A percentile compares a stretch with the other conserved stretches of the same genome.
Evolutionary conservation across 2,888 invertebrate species (phyloP).

Genomic region (Lasioglossum villosulum): DNA sequence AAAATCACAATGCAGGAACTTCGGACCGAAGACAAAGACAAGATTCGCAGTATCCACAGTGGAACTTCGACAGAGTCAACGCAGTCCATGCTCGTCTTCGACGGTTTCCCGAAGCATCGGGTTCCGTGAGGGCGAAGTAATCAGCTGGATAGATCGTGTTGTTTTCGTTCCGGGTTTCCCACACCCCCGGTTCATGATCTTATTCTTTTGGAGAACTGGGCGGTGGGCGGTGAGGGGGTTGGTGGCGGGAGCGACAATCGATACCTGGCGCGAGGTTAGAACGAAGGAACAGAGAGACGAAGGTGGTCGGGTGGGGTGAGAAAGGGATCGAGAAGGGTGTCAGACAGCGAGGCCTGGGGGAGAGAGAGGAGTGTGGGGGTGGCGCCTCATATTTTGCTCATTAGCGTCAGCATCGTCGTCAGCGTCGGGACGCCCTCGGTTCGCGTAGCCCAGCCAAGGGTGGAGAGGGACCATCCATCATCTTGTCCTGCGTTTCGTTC

Average conservation of each 20-base stretch:
- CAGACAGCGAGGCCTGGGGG: constrained; percentile 40
- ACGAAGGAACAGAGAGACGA: constrained; percentile 39
- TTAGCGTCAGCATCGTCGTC: constrained; percentile 84
- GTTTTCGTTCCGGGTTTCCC: constrained; percentile 68
- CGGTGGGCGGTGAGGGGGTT: too few relatives aligned
- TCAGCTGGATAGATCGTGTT: constrained; percentile 68
- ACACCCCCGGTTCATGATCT: constrained; percentile 51
- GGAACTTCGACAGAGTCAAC: constrained; percentile 26
- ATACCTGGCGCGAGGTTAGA: constrained; percentile 72
- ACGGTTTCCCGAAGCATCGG: background rate
- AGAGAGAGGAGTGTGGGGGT: constrained; percentile 57
- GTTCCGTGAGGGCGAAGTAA: constrained; percentile 73
- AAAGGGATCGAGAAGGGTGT: constrained; percentile 49
- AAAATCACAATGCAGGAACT: constrained; percentile 24
- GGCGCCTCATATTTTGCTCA: constrained; percentile 84
- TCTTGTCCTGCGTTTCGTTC: constrained; percentile 81
- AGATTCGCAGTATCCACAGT: background rate
- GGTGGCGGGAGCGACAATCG: constrained; percentile 76
- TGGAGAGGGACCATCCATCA: constrained; percentile 82
- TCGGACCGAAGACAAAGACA: background rate
- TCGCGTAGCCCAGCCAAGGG: constrained; percentile 75
- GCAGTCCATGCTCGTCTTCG: constrained; percentile 30
- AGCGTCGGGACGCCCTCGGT: constrained; percentile 81
- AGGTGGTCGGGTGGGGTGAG: constrained; percentile 31
- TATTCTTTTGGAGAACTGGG: constrained; percentile 66